phyloP scores from a whole-genome alignment of 2,113 vertebrate genomes.

The Ariopsis seemanni region DNA sequence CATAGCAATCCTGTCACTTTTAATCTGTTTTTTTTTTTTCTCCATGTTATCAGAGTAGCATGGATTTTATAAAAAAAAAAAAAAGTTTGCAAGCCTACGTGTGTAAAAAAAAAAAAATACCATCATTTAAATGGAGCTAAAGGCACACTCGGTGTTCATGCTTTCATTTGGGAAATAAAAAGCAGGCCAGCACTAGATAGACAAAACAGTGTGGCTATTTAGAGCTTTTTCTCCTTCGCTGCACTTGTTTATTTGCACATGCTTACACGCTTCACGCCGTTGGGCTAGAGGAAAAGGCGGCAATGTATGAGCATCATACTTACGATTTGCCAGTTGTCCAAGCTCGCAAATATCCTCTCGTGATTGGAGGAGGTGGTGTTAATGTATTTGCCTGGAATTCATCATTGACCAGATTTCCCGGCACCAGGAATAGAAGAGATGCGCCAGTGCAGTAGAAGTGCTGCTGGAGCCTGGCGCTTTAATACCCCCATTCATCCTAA shows the following conservation, averaged over 20 bases:
- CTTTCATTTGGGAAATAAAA: constrained; percentile 30
- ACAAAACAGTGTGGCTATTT: constrained; percentile 42
- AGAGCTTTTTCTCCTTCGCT: constrained; percentile 29
- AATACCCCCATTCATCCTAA: constrained; percentile 56
- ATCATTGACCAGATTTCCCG: constrained; percentile 45
- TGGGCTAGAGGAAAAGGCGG: background rate
- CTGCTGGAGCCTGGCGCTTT: constrained; percentile 51
- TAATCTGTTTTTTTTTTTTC: background rate
- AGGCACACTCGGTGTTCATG: constrained; percentile 7
- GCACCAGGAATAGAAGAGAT: constrained; percentile 41
- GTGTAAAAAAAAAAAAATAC: background rate
- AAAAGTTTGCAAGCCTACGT: constrained; percentile 3
- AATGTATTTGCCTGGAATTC: constrained; percentile 52
- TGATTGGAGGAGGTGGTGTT: constrained; percentile 47
- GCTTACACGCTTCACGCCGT: constrained; percentile 18
- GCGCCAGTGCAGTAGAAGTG: constrained; percentile 34
- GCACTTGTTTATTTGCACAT: constrained; percentile 44
- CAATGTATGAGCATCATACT: constrained; percentile 29
- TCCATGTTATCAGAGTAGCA: background rate
- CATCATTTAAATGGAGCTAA: background rate
- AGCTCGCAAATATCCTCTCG: constrained; percentile 18
- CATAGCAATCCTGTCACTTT: background rate
- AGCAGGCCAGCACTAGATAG: constrained; percentile 5
- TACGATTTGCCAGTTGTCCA: constrained; percentile 31
- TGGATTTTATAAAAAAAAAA: background rate